Conservation (phyloP, 1,140 invertebrate species). For the Anoplophora glabripennis region DNA sequence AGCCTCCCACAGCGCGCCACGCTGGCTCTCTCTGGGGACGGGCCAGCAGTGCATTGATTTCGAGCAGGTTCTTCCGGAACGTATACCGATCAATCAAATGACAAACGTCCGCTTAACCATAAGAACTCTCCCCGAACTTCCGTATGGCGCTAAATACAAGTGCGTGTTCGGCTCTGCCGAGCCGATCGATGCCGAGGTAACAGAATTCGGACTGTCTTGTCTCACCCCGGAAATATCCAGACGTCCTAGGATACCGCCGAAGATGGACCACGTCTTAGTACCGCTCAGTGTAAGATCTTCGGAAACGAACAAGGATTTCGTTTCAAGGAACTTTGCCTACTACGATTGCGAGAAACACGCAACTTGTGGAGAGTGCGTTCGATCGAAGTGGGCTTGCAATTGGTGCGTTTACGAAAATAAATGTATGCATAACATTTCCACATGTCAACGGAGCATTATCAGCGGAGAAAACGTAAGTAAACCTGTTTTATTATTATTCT, state of each 20-base stretch:
- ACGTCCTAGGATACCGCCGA: slow-evolving; percentile 75
- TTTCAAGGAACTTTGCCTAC: slow-evolving; percentile 88
- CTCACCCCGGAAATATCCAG: slow-evolving; percentile 74
- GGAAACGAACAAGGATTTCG: slow-evolving; percentile 94
- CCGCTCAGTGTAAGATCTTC: slow-evolving; percentile 89
- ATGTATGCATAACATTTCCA: slow-evolving; percentile 83
- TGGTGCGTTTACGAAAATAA: slow-evolving; percentile 96
- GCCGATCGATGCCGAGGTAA: slow-evolving; percentile 82
- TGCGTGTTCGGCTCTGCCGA: slow-evolving; percentile 87
- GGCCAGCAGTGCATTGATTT: slow-evolving; percentile 96
- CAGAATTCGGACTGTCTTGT: slow-evolving; percentile 77
- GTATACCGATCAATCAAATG: slow-evolving; percentile 82
- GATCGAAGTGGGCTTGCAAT: slow-evolving; percentile 87
- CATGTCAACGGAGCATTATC: slow-evolving; percentile 79
- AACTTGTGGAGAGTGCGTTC: slow-evolving; percentile 82
- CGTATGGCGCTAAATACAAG: slow-evolving; percentile 86
- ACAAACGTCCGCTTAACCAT: slow-evolving; percentile 84
- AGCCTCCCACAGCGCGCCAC: slow-evolving; percentile 80
- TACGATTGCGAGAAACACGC: slow-evolving; percentile 89
- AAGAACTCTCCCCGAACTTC: slow-evolving; percentile 83
- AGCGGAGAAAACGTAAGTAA: slow-evolving; percentile 72
- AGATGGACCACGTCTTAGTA: slow-evolving; percentile 85
- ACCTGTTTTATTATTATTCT: not conserved
- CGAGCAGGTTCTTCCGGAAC: slow-evolving; percentile 85
- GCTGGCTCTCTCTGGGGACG: slow-evolving; percentile 88